These are phyloP conservation scores for Ochotona princeps DNA, from an alignment of 2,113 vertebrate species.

Conservation along the genomic window DNA sequence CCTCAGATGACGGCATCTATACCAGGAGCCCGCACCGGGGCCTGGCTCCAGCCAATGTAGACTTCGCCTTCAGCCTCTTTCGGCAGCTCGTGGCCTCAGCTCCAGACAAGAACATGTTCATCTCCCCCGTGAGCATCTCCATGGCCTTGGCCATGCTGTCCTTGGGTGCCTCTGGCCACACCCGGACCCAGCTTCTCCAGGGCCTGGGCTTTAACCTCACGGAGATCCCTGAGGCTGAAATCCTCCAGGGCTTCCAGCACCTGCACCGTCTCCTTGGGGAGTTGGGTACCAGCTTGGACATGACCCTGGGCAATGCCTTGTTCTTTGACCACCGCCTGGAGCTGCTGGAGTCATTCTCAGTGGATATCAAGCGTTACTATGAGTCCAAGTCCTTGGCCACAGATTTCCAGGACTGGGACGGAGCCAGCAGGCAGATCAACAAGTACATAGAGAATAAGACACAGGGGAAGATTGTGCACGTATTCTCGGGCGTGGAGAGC, in stretches of 20 bases:
- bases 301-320: constrained; percentile 86
- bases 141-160: constrained; percentile 88
- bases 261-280: constrained; percentile 85
- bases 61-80: constrained; percentile 91
- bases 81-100: constrained; percentile 81
- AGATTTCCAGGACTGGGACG: constrained; percentile 84
- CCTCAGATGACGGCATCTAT: accelerated
- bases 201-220: constrained; percentile 87
- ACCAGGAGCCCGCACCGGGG: not conserved
- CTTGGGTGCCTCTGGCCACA: constrained; percentile 85
- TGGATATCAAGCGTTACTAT: constrained; percentile 84
- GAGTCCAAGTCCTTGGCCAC: constrained; percentile 81
- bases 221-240: constrained; percentile 73
- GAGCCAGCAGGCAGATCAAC: constrained; percentile 89
- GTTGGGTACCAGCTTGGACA: constrained; percentile 78
- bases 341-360: constrained; percentile 82
- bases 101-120: constrained; percentile 88
- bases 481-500: not conserved
- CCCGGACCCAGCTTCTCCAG: constrained; percentile 88
- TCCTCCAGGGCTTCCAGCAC: constrained; percentile 87
- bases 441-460: constrained; percentile 83
- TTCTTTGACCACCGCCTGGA: constrained; percentile 84
- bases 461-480: not conserved
- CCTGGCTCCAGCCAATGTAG: constrained; percentile 83
- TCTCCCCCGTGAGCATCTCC: constrained; percentile 92